These are phyloP conservation scores for Tetrao urogallus DNA, from an alignment of 2,113 vertebrate species.

Conservation along the genomic window DNA sequence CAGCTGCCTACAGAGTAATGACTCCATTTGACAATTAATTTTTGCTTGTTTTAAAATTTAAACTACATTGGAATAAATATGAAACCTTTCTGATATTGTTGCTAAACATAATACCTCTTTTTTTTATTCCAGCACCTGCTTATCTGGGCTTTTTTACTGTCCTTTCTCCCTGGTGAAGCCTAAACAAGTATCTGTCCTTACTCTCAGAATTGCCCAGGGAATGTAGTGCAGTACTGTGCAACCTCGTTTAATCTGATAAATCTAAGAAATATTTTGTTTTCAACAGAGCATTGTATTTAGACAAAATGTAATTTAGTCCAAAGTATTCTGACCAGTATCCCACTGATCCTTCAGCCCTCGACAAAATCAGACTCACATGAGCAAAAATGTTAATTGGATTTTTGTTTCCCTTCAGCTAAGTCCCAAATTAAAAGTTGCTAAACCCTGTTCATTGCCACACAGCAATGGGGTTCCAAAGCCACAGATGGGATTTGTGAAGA, in stretches of 20 bases:
- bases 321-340: constrained; percentile 11
- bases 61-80: background rate
- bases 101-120: background rate
- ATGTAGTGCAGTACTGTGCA: background rate
- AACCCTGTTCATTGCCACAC: background rate
- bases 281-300: background rate
- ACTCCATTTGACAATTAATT: background rate
- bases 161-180: background rate
- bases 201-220: background rate
- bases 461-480: constrained; percentile 8
- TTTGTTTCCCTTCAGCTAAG: constrained; percentile 36
- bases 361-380: constrained; percentile 34
- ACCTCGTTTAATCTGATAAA: constrained; percentile 44
- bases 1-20: background rate
- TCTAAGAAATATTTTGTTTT: constrained; percentile 44
- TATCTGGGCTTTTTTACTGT: background rate
- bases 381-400: constrained; percentile 33
- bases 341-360: constrained; percentile 23
- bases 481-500: constrained; percentile 1
- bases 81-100: background rate
- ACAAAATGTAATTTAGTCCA: constrained; percentile 9
- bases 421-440: constrained; percentile 41
- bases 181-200: background rate
- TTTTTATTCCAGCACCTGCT: background rate
- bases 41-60: background rate